Percentiles rank a stretch among this genome's conserved stretches.
Conservation (phyloP, 2,888 invertebrate genomes). For the Melanargia galathea region DNA sequence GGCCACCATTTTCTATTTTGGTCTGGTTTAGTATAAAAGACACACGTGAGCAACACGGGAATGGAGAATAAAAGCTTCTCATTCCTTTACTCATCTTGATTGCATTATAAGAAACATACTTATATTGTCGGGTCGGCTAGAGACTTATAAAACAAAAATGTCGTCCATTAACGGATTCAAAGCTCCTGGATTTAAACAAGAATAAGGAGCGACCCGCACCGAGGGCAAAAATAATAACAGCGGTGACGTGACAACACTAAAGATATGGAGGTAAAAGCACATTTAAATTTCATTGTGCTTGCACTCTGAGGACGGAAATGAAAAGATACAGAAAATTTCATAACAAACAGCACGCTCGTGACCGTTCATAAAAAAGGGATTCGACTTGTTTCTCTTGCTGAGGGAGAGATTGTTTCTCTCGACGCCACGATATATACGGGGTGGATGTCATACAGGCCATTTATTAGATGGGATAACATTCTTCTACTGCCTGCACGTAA, state of each 20-base stretch:
- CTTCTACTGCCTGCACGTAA: conserved; percentile 62
- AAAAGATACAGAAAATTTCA: conserved; percentile 59
- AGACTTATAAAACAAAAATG: conserved; percentile 6
- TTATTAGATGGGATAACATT: conserved; percentile 78
- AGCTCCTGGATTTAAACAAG: conserved; percentile 1
- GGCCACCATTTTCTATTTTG: too few species aligned
- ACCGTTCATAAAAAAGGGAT: conserved; percentile 70
- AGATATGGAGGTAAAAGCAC: conserved; percentile 34
- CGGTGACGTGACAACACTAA: conserved; percentile 27
- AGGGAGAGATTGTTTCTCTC: conserved; percentile 72
- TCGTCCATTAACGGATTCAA: neutral
- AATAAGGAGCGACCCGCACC: conserved; percentile 10
- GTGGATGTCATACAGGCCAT: conserved; percentile 72
- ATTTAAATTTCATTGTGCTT: conserved; percentile 37
- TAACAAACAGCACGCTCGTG: conserved; percentile 59
- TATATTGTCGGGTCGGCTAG: neutral
- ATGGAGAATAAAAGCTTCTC: too few species aligned
- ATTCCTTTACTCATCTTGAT: too few species aligned
- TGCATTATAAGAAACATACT: too few species aligned
- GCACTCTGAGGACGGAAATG: conserved; percentile 49
- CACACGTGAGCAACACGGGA: too few species aligned
- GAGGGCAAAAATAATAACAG: conserved; percentile 21
- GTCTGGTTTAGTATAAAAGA: too few species aligned
- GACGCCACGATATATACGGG: conserved; percentile 57
- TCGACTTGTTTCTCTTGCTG: conserved; percentile 66